Conservation (phyloP, 2,888 invertebrate species). For the Drosophila peninsularis region DNA sequence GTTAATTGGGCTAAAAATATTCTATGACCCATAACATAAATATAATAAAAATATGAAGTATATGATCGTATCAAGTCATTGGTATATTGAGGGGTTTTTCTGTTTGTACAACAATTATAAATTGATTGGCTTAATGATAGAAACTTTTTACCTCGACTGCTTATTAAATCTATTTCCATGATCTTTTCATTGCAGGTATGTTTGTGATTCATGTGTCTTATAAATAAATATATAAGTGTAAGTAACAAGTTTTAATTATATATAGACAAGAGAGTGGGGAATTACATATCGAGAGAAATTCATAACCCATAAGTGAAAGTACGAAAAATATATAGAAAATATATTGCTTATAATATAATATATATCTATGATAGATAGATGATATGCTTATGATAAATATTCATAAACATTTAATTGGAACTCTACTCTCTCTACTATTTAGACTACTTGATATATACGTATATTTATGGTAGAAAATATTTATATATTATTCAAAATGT, state of each 20-base stretch:
- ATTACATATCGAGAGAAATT: no score
- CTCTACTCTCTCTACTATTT: no score
- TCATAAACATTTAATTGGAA: no score
- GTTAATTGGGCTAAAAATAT: slow-evolving; percentile 54
- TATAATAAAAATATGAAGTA: slow-evolving; percentile 11
- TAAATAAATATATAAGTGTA: slow-evolving; percentile 17
- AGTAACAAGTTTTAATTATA: slow-evolving; percentile 17
- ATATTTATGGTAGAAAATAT: no score
- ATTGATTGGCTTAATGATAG: slow-evolving; percentile 14
- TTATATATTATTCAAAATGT: no score
- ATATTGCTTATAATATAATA: no score
- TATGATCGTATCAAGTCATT: not conserved
- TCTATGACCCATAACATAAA: slow-evolving; percentile 32
- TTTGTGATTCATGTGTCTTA: slow-evolving; percentile 28
- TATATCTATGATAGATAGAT: not conserved
- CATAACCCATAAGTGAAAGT: no score
- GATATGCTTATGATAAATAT: not conserved
- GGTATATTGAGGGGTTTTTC: slow-evolving; percentile 10
- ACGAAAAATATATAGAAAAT: no score
- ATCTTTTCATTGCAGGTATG: slow-evolving; percentile 67
- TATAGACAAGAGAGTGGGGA: not conserved
- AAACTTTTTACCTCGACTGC: slow-evolving; percentile 4
- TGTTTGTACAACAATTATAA: slow-evolving; percentile 12
- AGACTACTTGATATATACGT: no score
- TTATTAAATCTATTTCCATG: slow-evolving; percentile 12